Conservation (phyloP, 2,113 vertebrate genomes). For the Anhinga rufa region DNA sequence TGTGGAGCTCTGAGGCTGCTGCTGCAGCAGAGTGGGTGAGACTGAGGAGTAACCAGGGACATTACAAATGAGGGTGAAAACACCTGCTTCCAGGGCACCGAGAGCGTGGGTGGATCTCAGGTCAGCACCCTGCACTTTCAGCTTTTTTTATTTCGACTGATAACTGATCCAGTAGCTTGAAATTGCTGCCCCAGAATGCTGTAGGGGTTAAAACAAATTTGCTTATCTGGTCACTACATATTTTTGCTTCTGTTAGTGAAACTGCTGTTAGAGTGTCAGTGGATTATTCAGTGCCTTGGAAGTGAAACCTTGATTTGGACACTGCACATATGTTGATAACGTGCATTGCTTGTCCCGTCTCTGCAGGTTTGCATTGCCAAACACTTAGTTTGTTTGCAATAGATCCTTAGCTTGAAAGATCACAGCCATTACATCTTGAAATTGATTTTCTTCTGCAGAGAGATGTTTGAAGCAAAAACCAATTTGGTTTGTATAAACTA, state of each 20-base stretch:
- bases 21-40: neutral
- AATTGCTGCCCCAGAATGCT: neutral
- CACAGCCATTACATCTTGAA: neutral
- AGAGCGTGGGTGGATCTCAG: neutral
- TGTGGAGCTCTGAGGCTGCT: neutral
- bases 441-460: conserved; percentile 44
- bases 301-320: neutral
- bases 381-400: neutral
- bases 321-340: neutral
- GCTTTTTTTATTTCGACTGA: neutral
- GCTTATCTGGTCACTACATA: neutral
- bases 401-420: conserved; percentile 44
- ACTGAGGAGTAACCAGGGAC: neutral
- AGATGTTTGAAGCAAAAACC: conserved; percentile 49
- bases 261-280: neutral
- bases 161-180: neutral
- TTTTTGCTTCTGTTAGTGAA: neutral
- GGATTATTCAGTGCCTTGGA: neutral
- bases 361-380: neutral
- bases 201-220: neutral
- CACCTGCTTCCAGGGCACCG: neutral
- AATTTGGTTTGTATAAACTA: conserved; percentile 60
- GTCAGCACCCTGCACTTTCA: neutral
- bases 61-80: neutral
- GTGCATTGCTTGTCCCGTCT: neutral